phyloP scores from a whole-genome alignment of 2,113 vertebrate species.

The Xenopus laevis region DNA sequence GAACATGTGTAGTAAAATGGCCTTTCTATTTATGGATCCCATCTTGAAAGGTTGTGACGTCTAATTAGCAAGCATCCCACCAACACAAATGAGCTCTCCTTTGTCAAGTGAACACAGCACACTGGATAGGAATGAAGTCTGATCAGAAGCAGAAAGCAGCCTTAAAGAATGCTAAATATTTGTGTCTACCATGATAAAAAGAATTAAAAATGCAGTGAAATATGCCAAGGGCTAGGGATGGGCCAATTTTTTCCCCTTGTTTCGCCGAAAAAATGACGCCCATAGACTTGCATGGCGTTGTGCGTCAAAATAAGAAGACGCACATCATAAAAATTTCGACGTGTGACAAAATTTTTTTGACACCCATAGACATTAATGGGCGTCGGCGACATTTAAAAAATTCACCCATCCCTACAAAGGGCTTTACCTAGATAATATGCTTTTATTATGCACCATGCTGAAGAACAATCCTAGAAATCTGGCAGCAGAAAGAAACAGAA shows the following conservation, averaged over 20 bases:
- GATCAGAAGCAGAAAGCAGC: conserved; percentile 20
- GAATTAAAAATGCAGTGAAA: neutral
- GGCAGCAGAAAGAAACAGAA: neutral
- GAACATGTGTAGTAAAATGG: conserved; percentile 2
- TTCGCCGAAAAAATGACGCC: too few relatives aligned
- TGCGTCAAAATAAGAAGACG: too few relatives aligned
- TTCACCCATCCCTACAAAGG: too few relatives aligned
- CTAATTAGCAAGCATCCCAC: conserved; percentile 39
- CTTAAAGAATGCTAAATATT: conserved; percentile 8
- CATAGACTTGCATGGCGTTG: too few relatives aligned
- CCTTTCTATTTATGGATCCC: conserved; percentile 33
- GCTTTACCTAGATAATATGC: neutral
- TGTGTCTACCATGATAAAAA: neutral
- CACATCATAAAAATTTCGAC: too few relatives aligned
- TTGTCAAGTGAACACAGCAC: conserved; percentile 12
- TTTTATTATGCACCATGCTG: neutral
- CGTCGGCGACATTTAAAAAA: too few relatives aligned
- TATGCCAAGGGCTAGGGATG: conserved; percentile 2
- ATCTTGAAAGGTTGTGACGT: conserved; percentile 27
- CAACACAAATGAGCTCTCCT: conserved; percentile 21
- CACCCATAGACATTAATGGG: too few relatives aligned
- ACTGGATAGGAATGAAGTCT: conserved; percentile 22
- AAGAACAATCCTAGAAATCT: conserved; percentile 2
- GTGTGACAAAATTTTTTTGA: too few relatives aligned
- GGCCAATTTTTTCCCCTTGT: too few relatives aligned